Evolutionary conservation across 2,113 vertebrate genomes (phyloP), one percentile per base, ranked within the genome.

Genomic region (Micromys minutus): DNA sequence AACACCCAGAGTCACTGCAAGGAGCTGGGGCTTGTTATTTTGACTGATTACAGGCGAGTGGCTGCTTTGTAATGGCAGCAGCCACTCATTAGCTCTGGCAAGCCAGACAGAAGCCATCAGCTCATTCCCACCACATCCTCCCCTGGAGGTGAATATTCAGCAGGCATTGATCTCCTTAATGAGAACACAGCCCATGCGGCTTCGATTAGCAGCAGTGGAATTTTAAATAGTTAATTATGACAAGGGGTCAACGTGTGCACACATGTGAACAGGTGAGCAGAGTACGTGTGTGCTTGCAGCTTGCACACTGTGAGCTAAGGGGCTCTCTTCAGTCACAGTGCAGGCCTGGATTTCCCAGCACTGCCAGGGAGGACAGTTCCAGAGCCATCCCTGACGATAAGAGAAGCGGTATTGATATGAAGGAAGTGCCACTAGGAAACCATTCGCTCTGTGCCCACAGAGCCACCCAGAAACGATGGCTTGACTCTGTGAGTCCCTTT

Each of bases 161-260:
- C 97, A 99, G 97, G 97, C 98, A 99, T 99, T 98, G 98, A 98
- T 98, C 98, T 75, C 85, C 96, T 95, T 98, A 98, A 99, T 98
- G 98, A 98, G 98, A 98, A 98, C 97, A 97, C 95, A 98, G 98
- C 95, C 97, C 59, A 0, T 45, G 52, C 97, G 76, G 96, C 98
- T 97, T 97, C 95, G 89, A 98, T 98, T 98, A 98, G 98, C 91
- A 72, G 96, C 1, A 45, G 85, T 95, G 95, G 98, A 98, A 98
- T 99, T 98, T 98, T 98, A 98, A 98, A 98, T 98, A 98, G 98
- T 98, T 98, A 98, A 98, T 99, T 98, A 98, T 97, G 97, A 96
- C 95, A 95, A 83, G 95, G 57, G 91, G 94, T 84, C 92, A 89
- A 79, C 81, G 22, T 34, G 94, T 79, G 75, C 19, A 77, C 45